Conservation (phyloP, 1,140 invertebrate species). For the Gryllus bimaculatus region DNA sequence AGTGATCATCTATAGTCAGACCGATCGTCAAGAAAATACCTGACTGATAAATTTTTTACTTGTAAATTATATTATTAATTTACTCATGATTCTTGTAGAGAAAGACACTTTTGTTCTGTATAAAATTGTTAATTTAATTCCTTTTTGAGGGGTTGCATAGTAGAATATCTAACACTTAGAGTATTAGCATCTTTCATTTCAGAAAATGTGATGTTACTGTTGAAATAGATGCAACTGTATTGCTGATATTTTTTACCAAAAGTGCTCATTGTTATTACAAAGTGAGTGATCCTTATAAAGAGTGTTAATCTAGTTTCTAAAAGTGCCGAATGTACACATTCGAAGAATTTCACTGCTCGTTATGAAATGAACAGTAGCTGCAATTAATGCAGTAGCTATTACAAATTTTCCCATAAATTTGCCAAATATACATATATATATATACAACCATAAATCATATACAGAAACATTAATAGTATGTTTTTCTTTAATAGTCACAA, state of each 20-base stretch:
- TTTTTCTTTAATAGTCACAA: background rate
- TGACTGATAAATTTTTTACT: background rate
- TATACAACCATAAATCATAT: background rate
- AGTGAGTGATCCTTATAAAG: conserved; percentile 10
- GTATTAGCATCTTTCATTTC: background rate
- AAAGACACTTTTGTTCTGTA: background rate
- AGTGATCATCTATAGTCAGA: conserved; percentile 1
- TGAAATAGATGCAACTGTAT: conserved; percentile 17
- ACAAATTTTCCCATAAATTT: background rate
- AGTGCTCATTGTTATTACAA: conserved; percentile 29
- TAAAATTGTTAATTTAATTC: background rate
- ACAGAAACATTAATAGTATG: background rate
- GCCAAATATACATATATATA: background rate
- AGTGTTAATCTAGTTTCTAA: conserved; percentile 8
- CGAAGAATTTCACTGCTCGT: background rate
- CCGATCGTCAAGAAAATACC: background rate
- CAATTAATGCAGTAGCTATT: conserved; percentile 5
- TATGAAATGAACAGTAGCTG: conserved; percentile 4
- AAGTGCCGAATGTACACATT: conserved; percentile 4
- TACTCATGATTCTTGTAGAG: background rate
- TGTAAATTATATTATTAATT: background rate
- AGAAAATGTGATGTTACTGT: conserved; percentile 14
- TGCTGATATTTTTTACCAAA: conserved; percentile 33
- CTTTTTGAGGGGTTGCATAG: background rate
- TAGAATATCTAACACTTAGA: conserved; percentile 1